Evolutionary conservation across 2,113 vertebrate species (phyloP), one percentile per base, ranked within the genome.

Genomic region (Nicator chloris): DNA sequence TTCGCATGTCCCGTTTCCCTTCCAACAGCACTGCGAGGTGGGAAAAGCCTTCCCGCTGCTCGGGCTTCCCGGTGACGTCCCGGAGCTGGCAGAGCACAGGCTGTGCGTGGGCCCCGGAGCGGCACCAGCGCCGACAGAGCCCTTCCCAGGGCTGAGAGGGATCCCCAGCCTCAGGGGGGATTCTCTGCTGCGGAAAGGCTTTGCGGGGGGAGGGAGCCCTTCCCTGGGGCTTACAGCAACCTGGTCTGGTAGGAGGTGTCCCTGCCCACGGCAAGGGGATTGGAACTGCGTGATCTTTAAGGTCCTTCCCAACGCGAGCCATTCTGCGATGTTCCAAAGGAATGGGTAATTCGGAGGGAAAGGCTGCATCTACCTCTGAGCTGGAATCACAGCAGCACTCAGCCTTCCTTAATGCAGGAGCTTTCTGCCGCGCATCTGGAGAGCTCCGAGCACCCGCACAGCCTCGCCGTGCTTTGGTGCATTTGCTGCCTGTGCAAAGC

Each of bases 1-100:
- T 53, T 30, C 28, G 0, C 18, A 2, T 0, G 13, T 40, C 13
- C 51, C 1, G 0, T 42, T 66, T 79, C 65, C 61, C 49, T 40
- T 64, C 56, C 39, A 2, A 0, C 12, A 18, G 83, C 18, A 0
- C 72, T 17, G 77, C 51, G 51, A 24, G 49, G 4, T 33, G 61
- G 76, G 75, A 69, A 45, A 23, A 90, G 49, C 90, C 66, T 76
- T 63, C 4, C 31, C 53, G 4, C 61, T 0, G 1, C 61, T 35
- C 0, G 4, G 27, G 84, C 77, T 7, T 80, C 24, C 69, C 39
- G 27, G 64, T 68, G 92, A 24, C 1, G 2, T 13, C 5, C 54
- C 4, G 23, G 72, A 42, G 57, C 88, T 72, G 86, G 88, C 76
- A 15, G 68, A 54, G 49, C 79, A 15, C 71, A 42, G 91, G 40